These are phyloP conservation scores for Lepidotrigona ventralis DNA, from an alignment of 1,140 invertebrate species.

Conservation along the genomic window DNA sequence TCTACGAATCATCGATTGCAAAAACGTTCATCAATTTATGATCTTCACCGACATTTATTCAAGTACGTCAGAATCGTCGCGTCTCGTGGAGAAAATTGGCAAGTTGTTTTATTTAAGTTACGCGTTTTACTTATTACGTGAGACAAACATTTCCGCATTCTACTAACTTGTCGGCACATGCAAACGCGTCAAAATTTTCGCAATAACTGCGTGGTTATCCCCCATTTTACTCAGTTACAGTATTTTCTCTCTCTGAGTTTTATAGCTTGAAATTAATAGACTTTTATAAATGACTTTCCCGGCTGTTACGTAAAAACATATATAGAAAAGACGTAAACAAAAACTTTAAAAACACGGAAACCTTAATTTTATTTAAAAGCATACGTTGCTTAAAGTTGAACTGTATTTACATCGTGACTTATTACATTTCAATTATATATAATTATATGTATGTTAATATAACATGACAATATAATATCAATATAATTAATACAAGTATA, in stretches of 20 bases:
- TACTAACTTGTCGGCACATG: slow-evolving; percentile 10
- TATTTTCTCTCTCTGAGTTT: neutral
- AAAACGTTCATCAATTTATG: neutral
- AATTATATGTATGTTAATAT: no score
- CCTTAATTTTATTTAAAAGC: no score
- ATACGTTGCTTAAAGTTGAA: no score
- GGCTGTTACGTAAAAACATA: neutral
- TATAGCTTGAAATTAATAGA: neutral
- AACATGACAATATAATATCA: no score
- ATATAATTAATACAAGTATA: no score
- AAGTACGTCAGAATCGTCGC: neutral
- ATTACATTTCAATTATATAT: no score
- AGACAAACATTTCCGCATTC: slow-evolving; percentile 19
- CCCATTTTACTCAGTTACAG: neutral
- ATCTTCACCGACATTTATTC: neutral
- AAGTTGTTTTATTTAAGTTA: neutral
- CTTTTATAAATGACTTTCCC: neutral
- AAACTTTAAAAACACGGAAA: no score
- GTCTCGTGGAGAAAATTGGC: neutral
- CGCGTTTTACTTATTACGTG: no score
- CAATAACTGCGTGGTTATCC: no score
- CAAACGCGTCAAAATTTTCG: neutral
- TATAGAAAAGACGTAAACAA: no score
- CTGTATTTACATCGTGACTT: no score
- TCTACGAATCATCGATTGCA: neutral